These are phyloP conservation scores for Girardinus metallicus DNA, from an alignment of 2,797 vertebrate species.

Conservation along the genomic window DNA sequence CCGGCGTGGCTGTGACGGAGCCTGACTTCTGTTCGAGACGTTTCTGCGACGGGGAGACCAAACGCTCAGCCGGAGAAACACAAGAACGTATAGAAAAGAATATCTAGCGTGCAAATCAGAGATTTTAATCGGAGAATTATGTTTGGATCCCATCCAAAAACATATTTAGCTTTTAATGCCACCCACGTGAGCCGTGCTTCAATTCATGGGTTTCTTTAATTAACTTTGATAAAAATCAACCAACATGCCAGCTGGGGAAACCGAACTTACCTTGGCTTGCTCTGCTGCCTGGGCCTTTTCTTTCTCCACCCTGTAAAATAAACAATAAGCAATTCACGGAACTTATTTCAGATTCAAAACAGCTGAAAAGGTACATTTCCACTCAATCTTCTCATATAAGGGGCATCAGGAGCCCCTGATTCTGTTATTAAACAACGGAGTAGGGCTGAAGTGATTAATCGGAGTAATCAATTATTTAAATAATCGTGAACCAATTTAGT, in stretches of 20 bases:
- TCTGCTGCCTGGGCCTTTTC: constrained; percentile 96
- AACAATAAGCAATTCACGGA: neutral
- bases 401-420: neutral
- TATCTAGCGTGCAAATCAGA: neutral
- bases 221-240: neutral
- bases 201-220: neutral
- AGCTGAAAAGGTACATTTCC: neutral
- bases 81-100: neutral
- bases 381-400: neutral
- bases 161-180: neutral
- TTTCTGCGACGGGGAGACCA: constrained; percentile 80
- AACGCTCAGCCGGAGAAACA: constrained; percentile 9
- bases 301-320: constrained; percentile 90
- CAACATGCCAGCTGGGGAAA: neutral
- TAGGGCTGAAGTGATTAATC: too few relatives aligned
- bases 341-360: neutral
- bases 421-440: neutral
- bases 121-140: neutral
- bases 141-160: neutral
- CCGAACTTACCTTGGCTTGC: constrained; percentile 89
- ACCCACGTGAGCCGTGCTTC: neutral
- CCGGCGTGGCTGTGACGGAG: constrained; percentile 74
- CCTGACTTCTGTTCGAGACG: constrained; percentile 91
- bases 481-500: too few relatives aligned
- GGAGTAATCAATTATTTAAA: too few relatives aligned